phyloP scores from a whole-genome alignment of 2,888 invertebrate genomes.

The Acanthosepion pharaonis region DNA sequence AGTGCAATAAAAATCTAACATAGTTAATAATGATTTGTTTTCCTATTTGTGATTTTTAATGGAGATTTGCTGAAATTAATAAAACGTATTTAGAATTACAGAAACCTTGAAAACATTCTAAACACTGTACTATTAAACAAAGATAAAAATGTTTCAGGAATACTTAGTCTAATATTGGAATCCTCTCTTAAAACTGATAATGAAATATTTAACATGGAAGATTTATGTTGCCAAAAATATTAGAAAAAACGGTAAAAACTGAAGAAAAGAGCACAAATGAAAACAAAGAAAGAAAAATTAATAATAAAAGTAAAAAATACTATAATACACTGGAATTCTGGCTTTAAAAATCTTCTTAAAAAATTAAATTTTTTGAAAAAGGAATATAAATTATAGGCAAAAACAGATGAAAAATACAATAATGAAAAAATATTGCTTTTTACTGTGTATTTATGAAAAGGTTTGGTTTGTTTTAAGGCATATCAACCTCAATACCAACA shows the following conservation, averaged over 20 bases:
- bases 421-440: too few species aligned
- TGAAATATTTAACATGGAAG: not conserved
- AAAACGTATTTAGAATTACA: too few species aligned
- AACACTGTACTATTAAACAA: not conserved
- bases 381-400: too few species aligned
- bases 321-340: not conserved
- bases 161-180: not conserved
- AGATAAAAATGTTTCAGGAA: not conserved
- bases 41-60: too few species aligned
- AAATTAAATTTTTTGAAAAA: too few species aligned
- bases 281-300: not conserved
- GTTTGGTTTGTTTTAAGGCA: not conserved
- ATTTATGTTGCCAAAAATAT: not conserved
- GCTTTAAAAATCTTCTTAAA: too few species aligned
- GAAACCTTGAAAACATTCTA: not conserved
- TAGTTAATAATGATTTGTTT: too few species aligned
- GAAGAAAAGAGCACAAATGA: not conserved
- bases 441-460: not conserved
- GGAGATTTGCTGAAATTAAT: too few species aligned
- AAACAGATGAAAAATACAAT: not conserved
- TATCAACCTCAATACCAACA: too few species aligned
- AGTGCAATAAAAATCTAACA: too few species aligned
- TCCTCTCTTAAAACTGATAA: not conserved
- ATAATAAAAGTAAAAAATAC: not conserved
- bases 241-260: not conserved